These are phyloP conservation scores for Otolemur garnettii DNA, from an alignment of 2,113 vertebrate genomes.

Conservation along the genomic window DNA sequence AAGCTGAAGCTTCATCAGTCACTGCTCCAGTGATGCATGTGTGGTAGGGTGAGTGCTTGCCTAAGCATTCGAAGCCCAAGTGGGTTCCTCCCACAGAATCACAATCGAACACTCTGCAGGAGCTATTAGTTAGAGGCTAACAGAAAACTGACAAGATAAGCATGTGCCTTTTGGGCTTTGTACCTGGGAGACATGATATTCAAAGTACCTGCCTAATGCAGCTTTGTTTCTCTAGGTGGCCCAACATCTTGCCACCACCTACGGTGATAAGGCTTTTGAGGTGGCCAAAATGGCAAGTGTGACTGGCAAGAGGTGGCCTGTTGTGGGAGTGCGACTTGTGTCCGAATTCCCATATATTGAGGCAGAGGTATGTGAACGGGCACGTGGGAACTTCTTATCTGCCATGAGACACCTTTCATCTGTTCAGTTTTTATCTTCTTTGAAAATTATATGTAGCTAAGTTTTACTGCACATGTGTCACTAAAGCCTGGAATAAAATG, in stretches of 20 bases:
- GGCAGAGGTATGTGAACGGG: slow-evolving; percentile 91
- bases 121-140: slow-evolving; percentile 47
- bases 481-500: neutral
- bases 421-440: neutral
- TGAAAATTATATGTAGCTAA: neutral
- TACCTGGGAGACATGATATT: neutral
- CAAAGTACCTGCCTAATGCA: slow-evolving; percentile 6
- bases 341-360: slow-evolving; percentile 99
- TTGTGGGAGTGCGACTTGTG: slow-evolving; percentile 96
- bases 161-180: neutral
- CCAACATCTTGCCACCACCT: slow-evolving; percentile 92
- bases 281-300: slow-evolving; percentile 93
- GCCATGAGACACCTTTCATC: neutral
- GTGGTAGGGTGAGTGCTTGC: slow-evolving; percentile 71
- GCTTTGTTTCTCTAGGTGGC: slow-evolving; percentile 89
- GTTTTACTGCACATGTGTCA: neutral
- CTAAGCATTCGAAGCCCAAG: slow-evolving; percentile 50
- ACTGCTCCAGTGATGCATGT: slow-evolving; percentile 57
- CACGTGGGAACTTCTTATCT: fast-evolving
- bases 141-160: slow-evolving; percentile 56
- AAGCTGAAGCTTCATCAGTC: slow-evolving; percentile 60
- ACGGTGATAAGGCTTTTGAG: slow-evolving; percentile 92
- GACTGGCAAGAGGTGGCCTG: slow-evolving; percentile 97
- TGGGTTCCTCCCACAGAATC: slow-evolving; percentile 74
- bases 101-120: slow-evolving; percentile 42